phyloP scores from a whole-genome alignment of 2,888 invertebrate genomes.

The Mythimna albipuncta region DNA sequence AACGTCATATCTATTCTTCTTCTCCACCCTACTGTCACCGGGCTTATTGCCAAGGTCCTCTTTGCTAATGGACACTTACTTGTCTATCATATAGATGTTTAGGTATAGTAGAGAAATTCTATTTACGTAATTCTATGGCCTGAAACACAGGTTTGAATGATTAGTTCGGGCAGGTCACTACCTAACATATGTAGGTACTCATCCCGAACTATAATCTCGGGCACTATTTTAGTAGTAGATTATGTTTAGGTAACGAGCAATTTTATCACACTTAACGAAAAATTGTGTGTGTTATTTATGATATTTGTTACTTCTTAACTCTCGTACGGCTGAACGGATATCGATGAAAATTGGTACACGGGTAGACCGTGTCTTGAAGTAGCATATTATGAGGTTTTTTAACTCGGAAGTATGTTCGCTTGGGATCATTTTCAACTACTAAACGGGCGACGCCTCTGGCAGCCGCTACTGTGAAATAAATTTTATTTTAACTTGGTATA shows the following conservation, averaged over 20 bases:
- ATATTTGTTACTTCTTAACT: too few relatives aligned
- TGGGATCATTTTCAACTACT: too few relatives aligned
- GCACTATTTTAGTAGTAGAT: not conserved
- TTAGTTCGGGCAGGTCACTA: not conserved
- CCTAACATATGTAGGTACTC: not conserved
- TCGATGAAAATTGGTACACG: too few relatives aligned
- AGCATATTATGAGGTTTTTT: too few relatives aligned
- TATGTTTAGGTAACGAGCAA: not conserved
- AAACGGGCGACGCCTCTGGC: too few relatives aligned
- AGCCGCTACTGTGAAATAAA: too few relatives aligned
- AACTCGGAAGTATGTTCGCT: too few relatives aligned
- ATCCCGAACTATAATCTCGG: not conserved
- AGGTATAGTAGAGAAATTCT: not conserved
- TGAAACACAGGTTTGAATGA: not conserved
- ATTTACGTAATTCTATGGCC: not conserved
- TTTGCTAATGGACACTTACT: conserved; percentile 23
- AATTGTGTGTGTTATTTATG: too few relatives aligned
- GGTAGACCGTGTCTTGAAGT: too few relatives aligned
- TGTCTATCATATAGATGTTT: not conserved
- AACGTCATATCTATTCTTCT: conserved; percentile 15
- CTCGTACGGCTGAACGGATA: too few relatives aligned
- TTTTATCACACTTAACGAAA: not conserved
- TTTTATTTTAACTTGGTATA: too few relatives aligned
- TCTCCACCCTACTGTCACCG: conserved; percentile 9
- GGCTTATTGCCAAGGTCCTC: conserved; percentile 14